phyloP scores from a whole-genome alignment of 2,888 invertebrate species.

The Nemurella pictetii region DNA sequence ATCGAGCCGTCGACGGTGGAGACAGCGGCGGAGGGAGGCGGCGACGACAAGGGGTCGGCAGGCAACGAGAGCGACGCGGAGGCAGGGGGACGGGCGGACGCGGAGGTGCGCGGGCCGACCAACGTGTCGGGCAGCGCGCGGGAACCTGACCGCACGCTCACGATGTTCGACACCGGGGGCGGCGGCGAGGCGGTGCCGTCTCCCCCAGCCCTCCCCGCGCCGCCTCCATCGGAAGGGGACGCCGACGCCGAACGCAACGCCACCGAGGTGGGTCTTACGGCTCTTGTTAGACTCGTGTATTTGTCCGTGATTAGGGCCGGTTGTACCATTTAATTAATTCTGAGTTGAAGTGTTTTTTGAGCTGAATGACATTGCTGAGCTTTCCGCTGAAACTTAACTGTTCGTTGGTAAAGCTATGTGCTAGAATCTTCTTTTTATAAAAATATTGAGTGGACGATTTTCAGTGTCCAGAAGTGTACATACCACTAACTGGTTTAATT shows the following conservation, averaged over 20 bases:
- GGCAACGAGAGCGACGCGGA: slow-evolving; percentile 35
- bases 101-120: background rate
- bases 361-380: no score
- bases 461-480: no score
- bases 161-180: slow-evolving; percentile 1
- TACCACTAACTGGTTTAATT: no score
- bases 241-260: background rate
- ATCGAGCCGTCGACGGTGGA: slow-evolving; percentile 69
- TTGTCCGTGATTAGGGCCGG: no score
- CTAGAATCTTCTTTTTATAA: no score
- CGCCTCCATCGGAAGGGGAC: background rate
- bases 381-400: no score
- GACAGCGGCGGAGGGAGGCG: slow-evolving; percentile 50
- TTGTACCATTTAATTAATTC: no score
- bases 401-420: no score
- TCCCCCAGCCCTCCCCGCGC: no score
- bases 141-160: background rate
- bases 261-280: background rate
- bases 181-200: background rate
- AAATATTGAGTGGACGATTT: no score
- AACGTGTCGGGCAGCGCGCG: slow-evolving; percentile 2
- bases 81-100: background rate
- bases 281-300: no score
- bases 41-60: slow-evolving; percentile 24
- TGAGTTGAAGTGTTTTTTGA: no score